Evolutionary conservation across 2,888 invertebrate species (phyloP), one percentile per base, ranked within the genome.

Genomic region (Toxonevra muliebris): DNA sequence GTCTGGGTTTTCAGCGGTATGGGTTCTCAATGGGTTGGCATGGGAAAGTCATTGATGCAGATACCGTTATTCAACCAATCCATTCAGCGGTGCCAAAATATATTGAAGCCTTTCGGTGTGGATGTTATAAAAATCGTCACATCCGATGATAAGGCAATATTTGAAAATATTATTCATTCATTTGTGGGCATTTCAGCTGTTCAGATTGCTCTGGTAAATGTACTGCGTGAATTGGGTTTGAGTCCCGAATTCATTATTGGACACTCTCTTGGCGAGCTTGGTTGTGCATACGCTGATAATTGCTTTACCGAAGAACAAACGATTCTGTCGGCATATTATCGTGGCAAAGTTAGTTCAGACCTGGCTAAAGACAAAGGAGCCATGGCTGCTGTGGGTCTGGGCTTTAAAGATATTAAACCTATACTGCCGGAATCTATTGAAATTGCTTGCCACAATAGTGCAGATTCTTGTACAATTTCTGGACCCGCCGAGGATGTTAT

Each of bases 261-360:
- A 12, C 96, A 97, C 85, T 96, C 96, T 12, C 93, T 95, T 0
- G 97, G 97, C 19, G 97, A 97, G 83, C 87, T 97, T 4, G 96
- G 94, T 3, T 97, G 97, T 84, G 96, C 95, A 0, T 97, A 97
- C 86, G 96, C 95, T 8, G 97, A 97, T 82, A 95, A 94, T 1
- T 92, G 93, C 76, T 89, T 97, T 76, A 93, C 94, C 0, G 89
- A 91, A 0, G 94, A 95, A 77, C 92, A 96, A 86, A 93, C 93
- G 87, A 91, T 96, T 68, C 84, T 94, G n/a, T 88, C 92, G 1
- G 92, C 95, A 0, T 95, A 95, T 84, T 92, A 92, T 82, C 87
- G 95, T 78, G 95, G 94, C 1, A 86, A 89, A 72, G 91, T 92
- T 1, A 91, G 92, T n/a, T 81, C 90, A 10, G 92, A 93, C 75